phyloP scores from a whole-genome alignment of 1,140 invertebrate species.

The Myzus persicae region DNA sequence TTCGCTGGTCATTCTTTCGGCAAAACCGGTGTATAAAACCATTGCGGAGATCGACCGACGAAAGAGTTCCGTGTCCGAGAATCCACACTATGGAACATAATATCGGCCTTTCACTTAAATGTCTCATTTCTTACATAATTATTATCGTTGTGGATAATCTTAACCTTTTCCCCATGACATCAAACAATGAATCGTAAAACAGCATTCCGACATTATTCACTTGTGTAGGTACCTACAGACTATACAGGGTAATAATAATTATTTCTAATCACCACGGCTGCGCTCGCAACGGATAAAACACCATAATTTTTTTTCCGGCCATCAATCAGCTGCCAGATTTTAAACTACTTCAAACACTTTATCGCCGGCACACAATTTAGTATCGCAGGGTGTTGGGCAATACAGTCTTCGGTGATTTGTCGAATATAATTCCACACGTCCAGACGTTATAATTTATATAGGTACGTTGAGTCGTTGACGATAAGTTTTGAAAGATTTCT shows the following conservation, averaged over 20 bases:
- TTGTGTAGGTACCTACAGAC: too few relatives aligned
- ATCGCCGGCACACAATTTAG: neutral
- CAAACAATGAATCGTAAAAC: constrained; percentile 53
- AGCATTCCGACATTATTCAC: neutral
- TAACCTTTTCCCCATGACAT: constrained; percentile 39
- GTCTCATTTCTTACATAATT: constrained; percentile 48
- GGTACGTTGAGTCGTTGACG: neutral
- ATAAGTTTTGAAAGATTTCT: neutral
- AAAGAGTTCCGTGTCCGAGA: neutral
- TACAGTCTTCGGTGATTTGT: neutral
- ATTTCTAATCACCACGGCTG: constrained; percentile 2
- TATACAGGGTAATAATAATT: constrained; percentile 39
- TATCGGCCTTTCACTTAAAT: constrained; percentile 43
- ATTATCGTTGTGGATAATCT: neutral
- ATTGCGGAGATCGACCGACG: neutral
- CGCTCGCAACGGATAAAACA: neutral
- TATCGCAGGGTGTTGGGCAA: neutral
- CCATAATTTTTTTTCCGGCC: neutral
- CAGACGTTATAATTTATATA: neutral
- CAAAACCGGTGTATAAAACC: neutral
- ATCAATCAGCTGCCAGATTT: constrained; percentile 21
- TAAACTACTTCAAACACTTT: constrained; percentile 23
- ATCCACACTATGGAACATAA: neutral
- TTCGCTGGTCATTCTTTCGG: neutral
- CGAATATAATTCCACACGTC: neutral